Evolutionary conservation across 2,888 invertebrate species (phyloP), one percentile per base, ranked within the genome.

Genomic region (Drosophila infuscata): DNA sequence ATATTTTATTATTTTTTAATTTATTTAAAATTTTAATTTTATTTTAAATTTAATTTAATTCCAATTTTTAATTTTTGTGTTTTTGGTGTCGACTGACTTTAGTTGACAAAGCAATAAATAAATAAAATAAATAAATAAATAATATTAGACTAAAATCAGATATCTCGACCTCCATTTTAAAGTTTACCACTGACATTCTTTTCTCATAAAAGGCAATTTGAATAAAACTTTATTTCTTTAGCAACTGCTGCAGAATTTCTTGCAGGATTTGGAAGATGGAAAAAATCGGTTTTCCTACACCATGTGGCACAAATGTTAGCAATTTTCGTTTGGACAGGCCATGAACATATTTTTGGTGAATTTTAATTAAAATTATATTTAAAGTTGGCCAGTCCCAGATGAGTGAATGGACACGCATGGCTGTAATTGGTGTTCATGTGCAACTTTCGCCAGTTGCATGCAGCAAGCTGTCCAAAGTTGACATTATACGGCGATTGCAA

Each of bases 331-430:
- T 30, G 38, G 56, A 20, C 59, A 52, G 54, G 48, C 63, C 67
- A 80, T 66, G 52, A 71, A 62, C 25, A 25, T 25, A 67, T 66
- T 68, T 74, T 70, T 76, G 33, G 9, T 60, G 71, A 41, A 71
- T 75, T 82, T 82, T 81, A 81, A 83, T 82, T 83, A 82, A 82
- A 82, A 83, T 62, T 57, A 58, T 73, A 67, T 83, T 71, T 73
- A 67, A 76, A 75, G 81, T 74, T 74, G 74, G 62, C 41, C 68
- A 60, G 65, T 33, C 32, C 32, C 15, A 2, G 38, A 29, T 17
- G 8, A 25, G 38, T 38, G 56, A 76, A 60, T 79, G 76, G 74
- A 76, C 83, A 83, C 82, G 76, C 79, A 83, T 83, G 83, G 62
- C 74, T 76, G 83, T 83, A 82, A 82, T 83, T 83, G 83, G 79